A percentile compares a stretch with the other conserved stretches of the same genome.
Conservation (phyloP, 2,888 invertebrate genomes). For the Muscina levida region DNA sequence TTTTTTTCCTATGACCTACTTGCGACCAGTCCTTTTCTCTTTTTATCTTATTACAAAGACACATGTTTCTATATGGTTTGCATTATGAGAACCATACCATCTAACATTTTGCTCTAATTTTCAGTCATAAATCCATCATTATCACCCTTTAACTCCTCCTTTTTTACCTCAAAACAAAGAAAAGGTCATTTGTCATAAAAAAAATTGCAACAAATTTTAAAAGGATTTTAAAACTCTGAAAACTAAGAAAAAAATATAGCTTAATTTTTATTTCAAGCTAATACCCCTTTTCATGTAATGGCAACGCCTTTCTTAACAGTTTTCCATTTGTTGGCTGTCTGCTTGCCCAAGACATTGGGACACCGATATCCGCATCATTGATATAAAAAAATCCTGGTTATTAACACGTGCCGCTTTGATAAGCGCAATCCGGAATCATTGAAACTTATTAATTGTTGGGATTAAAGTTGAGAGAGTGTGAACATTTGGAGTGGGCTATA, state of each 20-base stretch:
- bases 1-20: too few relatives aligned
- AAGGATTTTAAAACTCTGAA: background rate
- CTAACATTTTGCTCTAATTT: too few relatives aligned
- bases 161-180: too few relatives aligned
- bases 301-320: slow-evolving; percentile 45
- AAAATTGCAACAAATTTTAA: too few relatives aligned
- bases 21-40: background rate
- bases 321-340: too few relatives aligned
- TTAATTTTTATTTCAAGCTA: slow-evolving; percentile 38
- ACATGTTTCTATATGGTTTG: slow-evolving; percentile 4
- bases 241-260: background rate
- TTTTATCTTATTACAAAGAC: background rate
- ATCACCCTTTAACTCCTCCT: background rate
- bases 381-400: slow-evolving; percentile 31
- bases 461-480: slow-evolving; percentile 44
- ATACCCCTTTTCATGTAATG: slow-evolving; percentile 54
- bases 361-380: slow-evolving; percentile 11
- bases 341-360: slow-evolving; percentile 31
- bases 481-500: slow-evolving; percentile 2
- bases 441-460: slow-evolving; percentile 50
- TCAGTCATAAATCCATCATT: too few relatives aligned
- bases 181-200: too few relatives aligned
- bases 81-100: background rate
- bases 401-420: slow-evolving; percentile 49
- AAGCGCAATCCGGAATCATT: slow-evolving; percentile 36